Evolutionary conservation across 1,140 invertebrate species (phyloP), one percentile per base, ranked within the genome.

Genomic region (Sinonovacula constricta): DNA sequence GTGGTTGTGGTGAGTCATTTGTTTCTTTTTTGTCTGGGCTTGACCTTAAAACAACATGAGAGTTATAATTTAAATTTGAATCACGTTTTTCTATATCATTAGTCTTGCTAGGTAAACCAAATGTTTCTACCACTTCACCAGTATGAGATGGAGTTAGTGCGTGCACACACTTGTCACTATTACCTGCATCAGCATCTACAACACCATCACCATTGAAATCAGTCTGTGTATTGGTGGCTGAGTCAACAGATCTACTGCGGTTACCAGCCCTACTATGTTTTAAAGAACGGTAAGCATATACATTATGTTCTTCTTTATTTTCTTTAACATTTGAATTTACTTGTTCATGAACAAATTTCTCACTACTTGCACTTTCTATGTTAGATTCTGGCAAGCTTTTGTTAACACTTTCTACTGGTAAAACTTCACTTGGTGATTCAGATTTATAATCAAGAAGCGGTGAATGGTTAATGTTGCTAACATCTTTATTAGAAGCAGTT

Each of bases 401-500:
- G 22, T 39, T 33, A 10, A n/a, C 7, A 0, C n/a, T 51, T n/a
- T 57, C 18, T 24, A 34, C 53, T 30, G 53, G 1, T 10, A 36
- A 49, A 33, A 34, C 7, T 57, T 70, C 67, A 22, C 15, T 14
- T 70, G 51, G 53, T 56, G 51, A 36, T 10, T 22, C 22, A 57
- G 53, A 30, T 12, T 69, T 5, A 31, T 54, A 24, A 53, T 34
- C 33, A 45, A 24, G 28, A 74, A 74, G 70, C 49, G 15, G 12
- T 56, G 36, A 57, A 4, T n/a, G n/a, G n/a, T n/a, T n/a, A n/a
- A n/a, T n/a, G n/a, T n/a, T n/a, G n/a, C n/a, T n/a, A n/a, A n/a
- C n/a, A n/a, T 74, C 70, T 33, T 5, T 12, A 54, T 74, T 65
- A 74, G 59, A 26, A 22, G 70, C 70, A 65, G 57, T 53, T 7